phyloP scores from a whole-genome alignment of 2,113 vertebrate species.

The Glaucidium brasilianum region DNA sequence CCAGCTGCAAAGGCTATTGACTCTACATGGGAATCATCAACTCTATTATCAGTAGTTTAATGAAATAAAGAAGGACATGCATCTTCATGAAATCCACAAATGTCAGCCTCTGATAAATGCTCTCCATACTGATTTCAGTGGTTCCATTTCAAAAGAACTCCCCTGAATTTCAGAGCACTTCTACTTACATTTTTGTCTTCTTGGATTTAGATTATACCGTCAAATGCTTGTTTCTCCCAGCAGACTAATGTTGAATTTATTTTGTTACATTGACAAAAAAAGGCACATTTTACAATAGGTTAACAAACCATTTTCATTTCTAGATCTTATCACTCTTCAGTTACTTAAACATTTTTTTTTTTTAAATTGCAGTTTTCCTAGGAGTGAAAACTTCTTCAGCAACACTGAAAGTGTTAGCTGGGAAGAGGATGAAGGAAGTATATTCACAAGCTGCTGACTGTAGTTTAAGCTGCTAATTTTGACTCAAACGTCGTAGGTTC shows the following conservation, averaged over 20 bases:
- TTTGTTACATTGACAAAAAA: background rate
- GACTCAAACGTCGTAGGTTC: background rate
- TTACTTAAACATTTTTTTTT: background rate
- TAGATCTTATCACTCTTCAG: background rate
- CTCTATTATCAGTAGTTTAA: background rate
- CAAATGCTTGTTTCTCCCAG: background rate
- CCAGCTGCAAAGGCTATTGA: background rate
- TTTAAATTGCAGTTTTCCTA: background rate
- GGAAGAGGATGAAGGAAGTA: background rate
- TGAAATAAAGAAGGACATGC: background rate
- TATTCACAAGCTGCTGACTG: background rate
- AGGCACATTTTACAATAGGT: background rate
- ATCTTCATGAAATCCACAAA: background rate
- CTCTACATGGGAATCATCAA: background rate
- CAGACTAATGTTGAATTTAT: background rate
- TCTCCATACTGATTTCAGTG: background rate
- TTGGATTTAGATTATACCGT: background rate
- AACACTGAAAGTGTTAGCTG: background rate
- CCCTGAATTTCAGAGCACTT: background rate
- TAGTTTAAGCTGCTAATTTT: background rate
- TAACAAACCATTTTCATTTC: background rate
- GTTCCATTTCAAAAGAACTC: background rate
- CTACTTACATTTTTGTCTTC: background rate
- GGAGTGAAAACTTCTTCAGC: background rate
- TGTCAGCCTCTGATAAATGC: background rate